Evolutionary conservation across 2,888 invertebrate species (phyloP).

Genomic region (Dasypolia templi): DNA sequence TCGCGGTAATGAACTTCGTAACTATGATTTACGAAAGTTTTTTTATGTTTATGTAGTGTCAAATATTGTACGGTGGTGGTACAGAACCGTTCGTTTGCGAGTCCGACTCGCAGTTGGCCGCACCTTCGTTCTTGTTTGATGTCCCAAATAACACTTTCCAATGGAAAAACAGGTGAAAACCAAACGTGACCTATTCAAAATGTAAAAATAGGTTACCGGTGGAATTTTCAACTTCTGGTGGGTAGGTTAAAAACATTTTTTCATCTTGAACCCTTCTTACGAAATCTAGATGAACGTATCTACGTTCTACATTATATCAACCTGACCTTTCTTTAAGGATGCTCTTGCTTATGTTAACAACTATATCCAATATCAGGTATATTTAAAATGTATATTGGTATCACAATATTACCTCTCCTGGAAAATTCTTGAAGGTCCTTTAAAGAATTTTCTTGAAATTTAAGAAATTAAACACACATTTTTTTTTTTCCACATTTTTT

Average conservation of each 20-base stretch:
- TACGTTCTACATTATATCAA: background rate
- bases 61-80: no score
- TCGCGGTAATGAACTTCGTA: no score
- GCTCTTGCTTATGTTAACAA: constrained; percentile 11
- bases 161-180: constrained; percentile 3
- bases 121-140: no score
- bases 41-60: no score
- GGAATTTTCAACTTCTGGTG: background rate
- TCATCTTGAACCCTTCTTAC: constrained; percentile 13
- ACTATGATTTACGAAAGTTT: no score
- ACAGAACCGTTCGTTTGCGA: no score
- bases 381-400: constrained; percentile 10
- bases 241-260: constrained; percentile 1
- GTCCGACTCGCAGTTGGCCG: no score
- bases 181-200: background rate
- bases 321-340: constrained; percentile 44
- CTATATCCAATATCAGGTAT: constrained; percentile 1
- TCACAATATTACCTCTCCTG: background rate
- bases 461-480: no score
- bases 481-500: no score
- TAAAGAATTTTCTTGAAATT: no score
- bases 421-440: background rate
- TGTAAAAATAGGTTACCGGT: background rate
- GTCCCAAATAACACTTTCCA: background rate
- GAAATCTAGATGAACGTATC: constrained; percentile 38